Base-by-base conservation (phyloP, 2,888 invertebrate genomes). In the Subacronicta megacephala region DNA sequence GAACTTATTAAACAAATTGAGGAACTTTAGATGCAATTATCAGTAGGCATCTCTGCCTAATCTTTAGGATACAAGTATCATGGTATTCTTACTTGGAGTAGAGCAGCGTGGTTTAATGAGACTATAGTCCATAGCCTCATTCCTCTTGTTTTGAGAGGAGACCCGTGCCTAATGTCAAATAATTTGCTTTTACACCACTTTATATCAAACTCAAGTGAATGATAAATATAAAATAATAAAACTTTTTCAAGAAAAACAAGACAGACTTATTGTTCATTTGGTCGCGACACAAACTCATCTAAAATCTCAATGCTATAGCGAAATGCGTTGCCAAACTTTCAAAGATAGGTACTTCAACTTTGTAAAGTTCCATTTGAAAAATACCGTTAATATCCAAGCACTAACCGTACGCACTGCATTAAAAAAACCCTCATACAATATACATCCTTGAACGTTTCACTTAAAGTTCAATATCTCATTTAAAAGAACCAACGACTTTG, bases 391-490 rank as follows among this genome's bases (percentile, higher is more conserved):
- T 62, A 65, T 68, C 50, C 36, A 61, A 74, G 66, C 54, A 64
- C 60, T 64, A 65, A 45, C 62, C 53, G 52, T 64, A 74, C 72
- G 65, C 75, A 75, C 63, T 64, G 53, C 58, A 71, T 69, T 72
- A 62, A 12, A 58, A 31, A 37, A 49, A 26, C 42, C 1, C 31
- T 5, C 49, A 15, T 53, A 33, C 46, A 29, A 73, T 62, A 62
- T 16, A 54, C 45, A 49, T 59, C 59, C 63, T 52, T 70, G 47
- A 36, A 16, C 9, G 7, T 10, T 47, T 12, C 10, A 0, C n/a
- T 55, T 72, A 61, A 63, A 58, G 69, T 56, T 65, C 54, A 74
- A 70, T 75, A 58, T 76, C 53, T 42, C 68, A 62, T 65, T 57
- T 51, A 45, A 37, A 38, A 23, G n/a, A 46, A 38, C 18, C 38